These are phyloP conservation scores for Aldabrachelys gigantea DNA, from an alignment of 2,113 vertebrate species.

Conservation along the genomic window DNA sequence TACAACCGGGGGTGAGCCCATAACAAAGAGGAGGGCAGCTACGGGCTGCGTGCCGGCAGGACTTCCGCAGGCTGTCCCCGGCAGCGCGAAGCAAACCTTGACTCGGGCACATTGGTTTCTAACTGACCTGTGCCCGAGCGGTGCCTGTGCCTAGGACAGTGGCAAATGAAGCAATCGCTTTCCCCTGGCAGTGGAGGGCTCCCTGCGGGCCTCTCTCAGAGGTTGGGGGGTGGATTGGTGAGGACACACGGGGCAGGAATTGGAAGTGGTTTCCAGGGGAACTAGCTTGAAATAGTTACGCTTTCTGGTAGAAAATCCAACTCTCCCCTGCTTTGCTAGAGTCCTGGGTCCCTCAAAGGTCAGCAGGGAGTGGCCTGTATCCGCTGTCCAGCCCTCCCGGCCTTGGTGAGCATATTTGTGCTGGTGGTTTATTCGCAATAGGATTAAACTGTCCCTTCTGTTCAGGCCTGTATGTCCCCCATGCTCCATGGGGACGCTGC, in stretches of 20 bases:
- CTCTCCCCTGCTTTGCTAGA: not conserved
- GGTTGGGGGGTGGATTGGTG: not conserved
- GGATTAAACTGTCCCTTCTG: not conserved
- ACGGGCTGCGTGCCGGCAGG: fast-evolving
- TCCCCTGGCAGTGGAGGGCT: not conserved
- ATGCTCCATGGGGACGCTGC: not conserved
- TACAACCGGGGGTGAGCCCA: not conserved
- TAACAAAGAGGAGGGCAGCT: not conserved
- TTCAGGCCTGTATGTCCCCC: not conserved
- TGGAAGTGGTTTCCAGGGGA: not conserved
- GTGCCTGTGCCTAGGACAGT: no score
- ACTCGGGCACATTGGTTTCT: not conserved
- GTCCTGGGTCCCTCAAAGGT: not conserved
- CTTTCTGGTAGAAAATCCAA: not conserved
- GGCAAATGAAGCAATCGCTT: not conserved
- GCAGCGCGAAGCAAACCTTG: not conserved
- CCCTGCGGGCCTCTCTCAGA: not conserved
- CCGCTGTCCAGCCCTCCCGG: not conserved
- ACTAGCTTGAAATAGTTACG: not conserved
- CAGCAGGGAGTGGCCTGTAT: not conserved
- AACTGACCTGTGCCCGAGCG: not conserved
- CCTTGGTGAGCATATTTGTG: not conserved
- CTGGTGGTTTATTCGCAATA: not conserved
- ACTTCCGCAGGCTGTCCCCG: not conserved
- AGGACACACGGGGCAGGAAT: not conserved